These are phyloP conservation scores for Corythaixoides concolor DNA, from an alignment of 2,113 vertebrate genomes.

Conservation along the genomic window DNA sequence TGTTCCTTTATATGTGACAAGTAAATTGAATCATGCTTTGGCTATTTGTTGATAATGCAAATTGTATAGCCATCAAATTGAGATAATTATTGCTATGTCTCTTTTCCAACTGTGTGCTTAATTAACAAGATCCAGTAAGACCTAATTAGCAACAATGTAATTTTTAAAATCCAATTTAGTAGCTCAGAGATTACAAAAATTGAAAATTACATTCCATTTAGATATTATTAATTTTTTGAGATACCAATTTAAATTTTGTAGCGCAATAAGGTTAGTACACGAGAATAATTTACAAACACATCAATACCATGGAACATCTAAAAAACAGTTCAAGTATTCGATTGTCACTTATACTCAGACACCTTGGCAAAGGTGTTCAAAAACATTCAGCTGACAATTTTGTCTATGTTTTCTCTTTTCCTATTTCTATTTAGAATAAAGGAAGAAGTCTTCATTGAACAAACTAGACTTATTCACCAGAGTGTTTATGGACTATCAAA, in stretches of 20 bases:
- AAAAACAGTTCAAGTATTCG: conserved; percentile 13
- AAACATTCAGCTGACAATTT: background rate
- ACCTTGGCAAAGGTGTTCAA: background rate
- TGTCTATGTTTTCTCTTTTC: background rate
- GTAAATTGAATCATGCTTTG: conserved; percentile 27
- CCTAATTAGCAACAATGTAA: conserved; percentile 62
- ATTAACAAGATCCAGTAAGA: conserved; percentile 64
- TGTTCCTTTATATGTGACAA: conserved; percentile 41
- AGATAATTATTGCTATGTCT: conserved; percentile 25
- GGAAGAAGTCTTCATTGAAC: background rate
- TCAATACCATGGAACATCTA: background rate
- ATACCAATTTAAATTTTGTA: conserved; percentile 18
- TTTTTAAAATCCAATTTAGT: conserved; percentile 66
- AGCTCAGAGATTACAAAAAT: conserved; percentile 47
- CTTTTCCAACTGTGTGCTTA: conserved; percentile 55
- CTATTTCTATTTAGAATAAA: background rate
- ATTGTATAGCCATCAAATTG: conserved; percentile 37
- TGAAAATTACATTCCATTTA: conserved; percentile 49
- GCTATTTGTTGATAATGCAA: conserved; percentile 48
- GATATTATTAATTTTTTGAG: conserved; percentile 49
- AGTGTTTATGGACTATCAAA: background rate
- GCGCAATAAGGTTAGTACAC: conserved; percentile 23
- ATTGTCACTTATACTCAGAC: background rate
- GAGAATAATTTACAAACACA: conserved; percentile 13
- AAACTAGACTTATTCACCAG: background rate